Base-by-base conservation (phyloP, 2,888 invertebrate genomes). In the Dolichopus griseipennis region DNA sequence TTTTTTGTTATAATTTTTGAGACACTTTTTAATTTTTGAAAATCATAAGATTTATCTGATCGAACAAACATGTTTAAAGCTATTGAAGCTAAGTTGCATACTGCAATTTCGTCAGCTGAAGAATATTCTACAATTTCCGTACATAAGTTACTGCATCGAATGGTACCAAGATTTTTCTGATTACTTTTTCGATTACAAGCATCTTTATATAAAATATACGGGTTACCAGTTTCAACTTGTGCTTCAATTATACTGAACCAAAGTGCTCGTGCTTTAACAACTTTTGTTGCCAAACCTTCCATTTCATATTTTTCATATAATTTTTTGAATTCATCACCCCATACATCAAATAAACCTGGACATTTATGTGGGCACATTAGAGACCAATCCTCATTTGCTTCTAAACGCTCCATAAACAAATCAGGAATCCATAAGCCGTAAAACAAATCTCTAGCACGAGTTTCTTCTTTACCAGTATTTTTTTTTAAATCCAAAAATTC, bases 341-440 rank as follows among this genome's bases (percentile, higher is more conserved):
- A 97, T 74, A 88, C 88, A 74, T 97, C 95, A 5, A 86, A 82
- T 15, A 97, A 84, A 2, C 93, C 94, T 1, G 94, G 95, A 73
- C 89, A 89, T 76, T 92, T 88, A 78, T 91, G 88, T 0, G 97
- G 97, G 77, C 96, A 97, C 96, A 97, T 96, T 21, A 97, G 83
- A 70, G 91, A 90, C 97, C 97, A 97, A 64, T 85, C 83, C 71
- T 83, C 88, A 80, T 95, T 86, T 1, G 83, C 83, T 78, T 93
- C 89, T 0, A 93, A 92, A 68, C 97, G 85, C 79, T 90, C 86
- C 97, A 97, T 97, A 79, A 97, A 97, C 72, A 97, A 83, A 83
- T 97, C 97, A 0, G 96, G 95, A 73, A 97, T 92, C 96, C 97
- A 97, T 62, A 97, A 80, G 1, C 91, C 97, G 79, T 93, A 95